Evolutionary conservation across 2,113 vertebrate species (phyloP).

Genomic region (Pleuronectes platessa): DNA sequence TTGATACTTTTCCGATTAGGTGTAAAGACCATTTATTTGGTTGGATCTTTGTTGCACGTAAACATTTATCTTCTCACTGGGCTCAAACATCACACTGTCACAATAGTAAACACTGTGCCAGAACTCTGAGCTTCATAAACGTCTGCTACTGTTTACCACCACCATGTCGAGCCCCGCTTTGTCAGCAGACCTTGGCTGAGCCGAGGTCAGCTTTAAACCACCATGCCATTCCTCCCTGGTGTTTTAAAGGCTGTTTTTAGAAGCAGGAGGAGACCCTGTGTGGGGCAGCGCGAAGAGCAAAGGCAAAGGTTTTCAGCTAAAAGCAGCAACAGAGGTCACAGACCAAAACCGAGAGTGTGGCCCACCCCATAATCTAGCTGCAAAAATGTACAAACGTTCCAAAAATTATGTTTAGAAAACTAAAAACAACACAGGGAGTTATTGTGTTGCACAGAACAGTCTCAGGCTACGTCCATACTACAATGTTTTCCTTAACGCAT

Average conservation of each 20-base stretch:
- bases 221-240: conserved; percentile 41
- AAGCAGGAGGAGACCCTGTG: conserved; percentile 22
- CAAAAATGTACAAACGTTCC: conserved; percentile 21
- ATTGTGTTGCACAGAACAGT: background rate
- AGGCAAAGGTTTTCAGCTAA: background rate
- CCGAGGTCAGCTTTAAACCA: conserved; percentile 45
- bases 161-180: conserved; percentile 33
- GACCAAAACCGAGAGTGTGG: conserved; percentile 33
- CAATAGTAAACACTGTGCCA: background rate
- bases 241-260: conserved; percentile 68
- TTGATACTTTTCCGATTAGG: background rate
- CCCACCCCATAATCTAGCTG: conserved; percentile 39
- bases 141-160: conserved; percentile 42
- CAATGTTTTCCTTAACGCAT: background rate
- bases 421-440: background rate
- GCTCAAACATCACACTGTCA: conserved; percentile 20
- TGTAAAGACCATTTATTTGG: background rate
- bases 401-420: conserved; percentile 19
- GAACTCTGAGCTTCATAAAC: background rate
- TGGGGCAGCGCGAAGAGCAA: conserved; percentile 6
- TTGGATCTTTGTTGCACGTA: background rate
- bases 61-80: conserved; percentile 3
- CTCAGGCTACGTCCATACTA: background rate
- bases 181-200: conserved; percentile 31
- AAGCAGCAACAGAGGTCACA: conserved; percentile 32